Conservation (phyloP, 2,113 vertebrate species). For the Herpetotheres cachinnans region DNA sequence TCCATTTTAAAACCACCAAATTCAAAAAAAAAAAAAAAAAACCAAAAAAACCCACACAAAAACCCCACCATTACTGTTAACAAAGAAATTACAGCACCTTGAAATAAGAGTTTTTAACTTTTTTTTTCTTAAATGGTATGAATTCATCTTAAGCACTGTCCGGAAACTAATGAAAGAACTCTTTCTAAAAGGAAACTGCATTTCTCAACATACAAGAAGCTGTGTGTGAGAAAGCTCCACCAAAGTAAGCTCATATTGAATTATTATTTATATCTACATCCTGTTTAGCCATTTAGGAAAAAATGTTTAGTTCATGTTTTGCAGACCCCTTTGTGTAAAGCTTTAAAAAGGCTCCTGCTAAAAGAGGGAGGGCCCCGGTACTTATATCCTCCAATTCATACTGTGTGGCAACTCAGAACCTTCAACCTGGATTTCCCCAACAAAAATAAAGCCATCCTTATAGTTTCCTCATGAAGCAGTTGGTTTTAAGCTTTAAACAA, state of each 20-base stretch:
- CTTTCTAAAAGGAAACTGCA: slow-evolving; percentile 46
- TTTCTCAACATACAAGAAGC: slow-evolving; percentile 45
- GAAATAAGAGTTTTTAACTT: neutral
- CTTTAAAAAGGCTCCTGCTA: slow-evolving; percentile 59
- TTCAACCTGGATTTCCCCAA: slow-evolving; percentile 45
- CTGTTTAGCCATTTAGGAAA: slow-evolving; percentile 69
- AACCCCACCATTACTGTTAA: neutral
- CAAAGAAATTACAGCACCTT: neutral
- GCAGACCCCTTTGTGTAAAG: slow-evolving; percentile 41
- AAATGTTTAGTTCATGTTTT: slow-evolving; percentile 43
- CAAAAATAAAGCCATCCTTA: slow-evolving; percentile 48
- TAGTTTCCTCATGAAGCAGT: slow-evolving; percentile 39
- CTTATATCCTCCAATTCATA: slow-evolving; percentile 80
- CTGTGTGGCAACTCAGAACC: neutral
- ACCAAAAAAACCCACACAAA: neutral
- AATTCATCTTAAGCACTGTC: neutral
- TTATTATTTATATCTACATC: slow-evolving; percentile 80
- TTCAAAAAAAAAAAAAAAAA: too few species aligned
- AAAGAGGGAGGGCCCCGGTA: slow-evolving; percentile 56
- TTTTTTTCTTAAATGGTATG: neutral
- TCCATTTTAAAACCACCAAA: neutral
- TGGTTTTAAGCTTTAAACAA: slow-evolving; percentile 17
- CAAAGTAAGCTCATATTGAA: slow-evolving; percentile 60
- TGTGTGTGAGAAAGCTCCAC: slow-evolving; percentile 69
- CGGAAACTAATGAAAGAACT: slow-evolving; percentile 32